Percentiles rank a stretch among this genome's conserved stretches.
phyloP scores from a whole-genome alignment of 2,888 invertebrate species.

The Amblyjoppa fuscipennis region DNA sequence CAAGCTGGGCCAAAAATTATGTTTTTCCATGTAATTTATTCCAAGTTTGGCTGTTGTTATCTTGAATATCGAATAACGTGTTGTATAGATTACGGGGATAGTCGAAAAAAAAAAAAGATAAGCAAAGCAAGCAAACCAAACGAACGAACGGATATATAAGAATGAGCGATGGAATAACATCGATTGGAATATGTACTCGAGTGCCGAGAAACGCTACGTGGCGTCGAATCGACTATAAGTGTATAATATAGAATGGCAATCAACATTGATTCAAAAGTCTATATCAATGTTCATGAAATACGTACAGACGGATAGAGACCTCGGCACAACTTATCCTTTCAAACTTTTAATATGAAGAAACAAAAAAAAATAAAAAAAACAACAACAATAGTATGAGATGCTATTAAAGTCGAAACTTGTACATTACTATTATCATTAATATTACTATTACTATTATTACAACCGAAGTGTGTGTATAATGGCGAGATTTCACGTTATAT shows the following conservation, averaged over 20 bases:
- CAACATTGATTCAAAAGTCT: constrained; percentile 63
- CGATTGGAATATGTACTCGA: constrained; percentile 47
- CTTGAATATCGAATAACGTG: constrained; percentile 72
- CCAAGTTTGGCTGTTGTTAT: constrained; percentile 75
- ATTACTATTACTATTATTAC: constrained; percentile 61
- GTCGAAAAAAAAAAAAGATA: constrained; percentile 30
- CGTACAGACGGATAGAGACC: constrained; percentile 57
- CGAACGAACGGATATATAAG: constrained; percentile 21
- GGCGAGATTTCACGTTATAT: constrained; percentile 66
- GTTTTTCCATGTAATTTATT: constrained; percentile 74
- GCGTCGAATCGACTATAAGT: constrained; percentile 60
- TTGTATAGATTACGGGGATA: constrained; percentile 69
- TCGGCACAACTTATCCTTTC: constrained; percentile 66
- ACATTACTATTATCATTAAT: constrained; percentile 72
- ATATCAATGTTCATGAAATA: constrained; percentile 63
- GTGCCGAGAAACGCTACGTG: constrained; percentile 33
- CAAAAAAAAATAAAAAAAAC: constrained; percentile 29
- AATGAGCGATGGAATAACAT: constrained; percentile 47
- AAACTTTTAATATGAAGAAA: constrained; percentile 62
- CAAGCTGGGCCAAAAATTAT: constrained; percentile 72
- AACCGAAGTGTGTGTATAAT: constrained; percentile 60
- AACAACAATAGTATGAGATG: constrained; percentile 68
- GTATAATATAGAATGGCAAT: constrained; percentile 65
- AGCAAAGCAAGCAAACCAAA: constrained; percentile 24
- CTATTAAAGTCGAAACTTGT: constrained; percentile 71